These are phyloP conservation scores for Triplophysa bombifrons DNA, from an alignment of 2,797 vertebrate species.

Conservation along the genomic window DNA sequence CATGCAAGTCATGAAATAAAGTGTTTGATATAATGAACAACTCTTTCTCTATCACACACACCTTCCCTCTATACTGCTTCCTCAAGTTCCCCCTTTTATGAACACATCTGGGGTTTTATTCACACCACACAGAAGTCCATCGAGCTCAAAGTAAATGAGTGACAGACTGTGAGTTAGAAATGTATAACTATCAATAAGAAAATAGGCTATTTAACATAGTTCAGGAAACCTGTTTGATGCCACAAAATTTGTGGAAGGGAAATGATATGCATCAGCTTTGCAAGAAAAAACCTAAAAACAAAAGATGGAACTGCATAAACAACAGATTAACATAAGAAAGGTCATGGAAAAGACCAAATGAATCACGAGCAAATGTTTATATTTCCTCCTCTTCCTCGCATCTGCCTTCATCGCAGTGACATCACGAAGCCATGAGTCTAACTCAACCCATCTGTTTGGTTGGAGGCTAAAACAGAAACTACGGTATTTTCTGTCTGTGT, in stretches of 20 bases:
- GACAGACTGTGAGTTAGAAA: neutral
- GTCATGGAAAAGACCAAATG: constrained; percentile 7
- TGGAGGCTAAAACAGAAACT: constrained; percentile 16
- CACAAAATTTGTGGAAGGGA: too few species aligned
- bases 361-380: constrained; percentile 53
- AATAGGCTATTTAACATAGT: too few species aligned
- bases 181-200: neutral
- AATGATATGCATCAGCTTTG: neutral
- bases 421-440: constrained; percentile 2
- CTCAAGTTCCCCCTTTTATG: neutral
- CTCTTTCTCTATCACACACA: neutral
- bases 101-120: neutral
- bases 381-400: constrained; percentile 18
- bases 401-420: constrained; percentile 9
- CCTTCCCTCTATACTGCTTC: neutral
- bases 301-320: constrained; percentile 4
- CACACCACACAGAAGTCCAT: neutral
- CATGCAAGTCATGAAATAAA: neutral
- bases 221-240: too few species aligned
- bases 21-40: neutral
- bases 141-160: neutral
- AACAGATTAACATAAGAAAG: constrained; percentile 6
- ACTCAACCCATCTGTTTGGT: constrained; percentile 18
- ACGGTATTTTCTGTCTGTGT: constrained; percentile 19
- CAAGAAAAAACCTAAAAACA: neutral